phyloP scores from a whole-genome alignment of 2,888 invertebrate species.

The Eupeodes latifasciatus region DNA sequence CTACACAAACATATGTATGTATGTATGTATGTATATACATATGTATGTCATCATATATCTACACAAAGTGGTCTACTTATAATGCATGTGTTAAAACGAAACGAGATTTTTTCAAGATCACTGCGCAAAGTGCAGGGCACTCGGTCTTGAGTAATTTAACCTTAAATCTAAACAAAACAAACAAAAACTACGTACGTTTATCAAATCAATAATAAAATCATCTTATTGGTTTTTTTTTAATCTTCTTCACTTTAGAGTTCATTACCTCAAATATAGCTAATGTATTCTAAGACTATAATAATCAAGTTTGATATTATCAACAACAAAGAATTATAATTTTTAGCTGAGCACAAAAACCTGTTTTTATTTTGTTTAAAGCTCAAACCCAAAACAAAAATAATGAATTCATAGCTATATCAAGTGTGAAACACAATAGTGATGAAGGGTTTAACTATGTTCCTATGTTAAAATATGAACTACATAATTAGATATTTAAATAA shows the following conservation, averaged over 20 bases:
- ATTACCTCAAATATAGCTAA: constrained; percentile 52
- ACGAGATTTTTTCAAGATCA: constrained; percentile 25
- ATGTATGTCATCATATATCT: no score
- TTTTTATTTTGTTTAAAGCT: constrained; percentile 55
- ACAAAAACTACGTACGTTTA: background rate
- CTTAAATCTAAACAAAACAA: background rate
- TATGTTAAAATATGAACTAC: constrained; percentile 26
- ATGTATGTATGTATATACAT: no score
- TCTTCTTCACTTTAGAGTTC: constrained; percentile 41
- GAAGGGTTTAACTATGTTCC: constrained; percentile 22
- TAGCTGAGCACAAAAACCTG: constrained; percentile 42
- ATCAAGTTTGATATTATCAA: constrained; percentile 25
- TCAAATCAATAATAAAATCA: background rate
- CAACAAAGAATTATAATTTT: constrained; percentile 45
- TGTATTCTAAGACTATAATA: constrained; percentile 21
- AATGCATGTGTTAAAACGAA: background rate
- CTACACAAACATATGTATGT: no score
- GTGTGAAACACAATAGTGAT: constrained; percentile 19
- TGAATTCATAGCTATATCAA: constrained; percentile 4
- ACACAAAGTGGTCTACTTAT: no score
- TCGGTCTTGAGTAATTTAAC: background rate
- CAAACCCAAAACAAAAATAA: constrained; percentile 33
- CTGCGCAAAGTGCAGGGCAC: constrained; percentile 3
- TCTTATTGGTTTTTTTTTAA: background rate
- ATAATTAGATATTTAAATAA: constrained; percentile 11